Percentiles rank a stretch among this genome's conserved stretches.
Conservation (phyloP, 37 sponge, comb jelly and placozoan species). For the Spongilla lacustris region DNA sequence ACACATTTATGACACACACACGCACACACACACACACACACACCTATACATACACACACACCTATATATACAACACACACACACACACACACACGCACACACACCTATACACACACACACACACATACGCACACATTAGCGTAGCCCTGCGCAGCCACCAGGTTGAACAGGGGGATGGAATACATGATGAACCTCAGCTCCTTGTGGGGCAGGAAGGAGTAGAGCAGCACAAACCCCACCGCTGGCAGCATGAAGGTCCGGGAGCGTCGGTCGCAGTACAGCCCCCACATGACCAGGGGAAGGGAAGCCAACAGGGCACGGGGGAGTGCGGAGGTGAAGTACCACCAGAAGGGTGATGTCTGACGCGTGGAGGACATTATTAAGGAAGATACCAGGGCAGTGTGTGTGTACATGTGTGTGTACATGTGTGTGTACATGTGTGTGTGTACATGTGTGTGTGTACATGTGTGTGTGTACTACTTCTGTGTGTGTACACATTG, state of each 20-base stretch:
- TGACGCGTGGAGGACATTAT: neutral
- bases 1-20: neutral
- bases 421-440: neutral
- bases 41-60: neutral
- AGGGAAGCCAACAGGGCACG: slow-evolving; percentile 76
- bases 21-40: neutral
- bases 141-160: slow-evolving; percentile 64
- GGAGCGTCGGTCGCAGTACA: slow-evolving; percentile 50
- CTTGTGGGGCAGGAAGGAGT: slow-evolving; percentile 98
- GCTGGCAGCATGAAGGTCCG: slow-evolving; percentile 50
- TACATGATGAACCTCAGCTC: slow-evolving; percentile 97
- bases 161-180: slow-evolving; percentile 88
- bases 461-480: neutral
- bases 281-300: slow-evolving; percentile 72
- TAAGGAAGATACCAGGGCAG: neutral
- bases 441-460: neutral
- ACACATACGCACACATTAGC: slow-evolving; percentile 49
- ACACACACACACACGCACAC: neutral
- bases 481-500: neutral
- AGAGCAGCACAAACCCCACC: slow-evolving; percentile 79
- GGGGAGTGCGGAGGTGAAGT: slow-evolving; percentile 95
- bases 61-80: no score
- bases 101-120: neutral
- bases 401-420: slow-evolving; percentile 3
- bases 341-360: slow-evolving; percentile 92